Base-by-base conservation (phyloP, 2,113 vertebrate species). In the Capreolus pygargus region DNA sequence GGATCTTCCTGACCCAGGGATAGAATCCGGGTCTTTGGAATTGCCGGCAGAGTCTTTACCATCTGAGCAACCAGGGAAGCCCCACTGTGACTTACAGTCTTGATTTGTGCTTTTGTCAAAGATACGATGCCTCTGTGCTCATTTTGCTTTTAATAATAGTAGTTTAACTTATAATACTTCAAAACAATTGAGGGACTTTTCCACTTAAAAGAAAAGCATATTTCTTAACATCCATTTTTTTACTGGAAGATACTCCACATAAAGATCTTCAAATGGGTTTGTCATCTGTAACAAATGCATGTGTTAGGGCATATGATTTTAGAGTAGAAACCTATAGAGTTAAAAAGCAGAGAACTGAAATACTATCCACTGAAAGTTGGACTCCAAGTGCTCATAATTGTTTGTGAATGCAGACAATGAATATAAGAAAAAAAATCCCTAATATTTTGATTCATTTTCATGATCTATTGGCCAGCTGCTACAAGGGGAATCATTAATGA, bases 381-480 rank as follows among this genome's bases (percentile, higher is more conserved):
- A 78, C 97, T 39, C 79, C 97, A 98, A 95, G 47, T 98, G 96
- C 97, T 99, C 60, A 57, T 98, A 98, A 98, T 97, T 98, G 94
- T 97, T 98, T 98, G 97, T 97, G 98, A 98, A 97, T 96, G 54
- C 86, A 97, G 94, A 82, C 97, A 96, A 12, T 14, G 14, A 82
- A 94, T 96, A 96, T 83, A 70, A 89, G 61, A 7, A 47, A 28
- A 28, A 97, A 97, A 78, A 93, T 36, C 84, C 33, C 39, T 97
- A 97, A 98, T 97, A 97, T 67, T 98, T 98, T 89, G 97, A 97
- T 98, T 98, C 98, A 98, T 99, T 99, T 98, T 98, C 98, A 98
- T 95, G 98, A 98, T 98, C 98, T 98, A 96, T 98, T 99, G 98
- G 92, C 98, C 98, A 99, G 98, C 98, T 98, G 98, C 93, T 99